phyloP scores from a whole-genome alignment of 2,888 invertebrate species.

The Lissocephala sabroskyi region DNA sequence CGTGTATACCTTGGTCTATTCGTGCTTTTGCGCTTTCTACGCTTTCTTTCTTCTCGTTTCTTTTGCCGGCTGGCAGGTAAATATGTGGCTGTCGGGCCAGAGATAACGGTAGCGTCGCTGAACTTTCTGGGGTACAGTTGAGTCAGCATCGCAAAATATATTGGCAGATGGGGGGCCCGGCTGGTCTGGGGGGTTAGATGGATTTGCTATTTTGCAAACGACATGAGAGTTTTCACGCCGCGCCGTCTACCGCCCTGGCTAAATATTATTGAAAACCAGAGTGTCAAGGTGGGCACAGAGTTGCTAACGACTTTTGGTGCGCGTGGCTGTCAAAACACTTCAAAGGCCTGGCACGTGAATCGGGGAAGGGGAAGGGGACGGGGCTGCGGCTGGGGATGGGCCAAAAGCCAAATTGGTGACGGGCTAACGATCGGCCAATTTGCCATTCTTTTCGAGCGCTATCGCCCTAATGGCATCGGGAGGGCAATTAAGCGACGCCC shows the following conservation, averaged over 20 bases:
- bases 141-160: no score
- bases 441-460: conserved; percentile 17
- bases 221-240: conserved; percentile 16
- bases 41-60: no score
- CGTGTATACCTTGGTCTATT: conserved; percentile 5
- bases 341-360: background rate
- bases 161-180: no score
- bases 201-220: conserved; percentile 51
- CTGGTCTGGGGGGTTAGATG: conserved; percentile 21
- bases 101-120: conserved; percentile 48
- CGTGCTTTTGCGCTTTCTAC: no score
- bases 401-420: conserved; percentile 5
- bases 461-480: conserved; percentile 43
- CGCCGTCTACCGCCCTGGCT: no score
- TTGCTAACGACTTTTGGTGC: background rate
- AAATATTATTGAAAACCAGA: conserved; percentile 61
- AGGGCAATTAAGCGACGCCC: conserved; percentile 6
- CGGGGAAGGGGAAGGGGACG: background rate
- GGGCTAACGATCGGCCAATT: background rate
- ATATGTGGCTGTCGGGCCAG: conserved; percentile 57
- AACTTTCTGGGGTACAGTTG: no score
- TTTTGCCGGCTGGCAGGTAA: conserved; percentile 43
- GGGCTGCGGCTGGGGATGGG: conserved; percentile 1
- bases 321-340: conserved; percentile 7
- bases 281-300: conserved; percentile 55